Conservation (phyloP, 2,888 invertebrate species). For the Ommatoiulus sabulosus region DNA sequence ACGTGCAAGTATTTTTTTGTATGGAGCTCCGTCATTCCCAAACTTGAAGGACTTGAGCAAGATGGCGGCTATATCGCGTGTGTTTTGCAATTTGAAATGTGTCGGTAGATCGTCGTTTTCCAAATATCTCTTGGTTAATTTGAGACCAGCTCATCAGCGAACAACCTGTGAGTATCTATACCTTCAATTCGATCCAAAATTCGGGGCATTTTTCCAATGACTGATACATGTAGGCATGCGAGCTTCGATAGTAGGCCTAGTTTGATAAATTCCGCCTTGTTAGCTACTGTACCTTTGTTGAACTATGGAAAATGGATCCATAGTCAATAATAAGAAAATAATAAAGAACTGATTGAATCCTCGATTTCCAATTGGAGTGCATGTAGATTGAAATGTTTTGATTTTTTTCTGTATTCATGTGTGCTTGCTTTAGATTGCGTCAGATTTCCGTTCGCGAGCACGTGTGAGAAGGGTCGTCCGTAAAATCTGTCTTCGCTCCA, state of each 20-base stretch:
- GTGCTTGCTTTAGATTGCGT: background rate
- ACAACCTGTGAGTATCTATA: background rate
- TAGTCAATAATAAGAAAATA: background rate
- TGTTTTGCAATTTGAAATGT: background rate
- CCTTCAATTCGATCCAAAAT: background rate
- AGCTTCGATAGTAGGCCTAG: background rate
- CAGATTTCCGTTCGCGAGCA: background rate
- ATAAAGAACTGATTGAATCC: background rate
- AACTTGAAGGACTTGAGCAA: background rate
- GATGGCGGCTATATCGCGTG: conserved; percentile 1
- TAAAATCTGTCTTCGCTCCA: background rate
- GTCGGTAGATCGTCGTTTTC: background rate
- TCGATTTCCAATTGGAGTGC: background rate
- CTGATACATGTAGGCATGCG: background rate
- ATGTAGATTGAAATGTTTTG: too few relatives aligned
- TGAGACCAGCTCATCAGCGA: background rate
- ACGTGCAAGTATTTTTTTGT: background rate
- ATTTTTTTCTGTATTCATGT: too few relatives aligned
- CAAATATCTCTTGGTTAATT: background rate
- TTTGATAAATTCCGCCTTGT: background rate
- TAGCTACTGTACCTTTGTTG: background rate
- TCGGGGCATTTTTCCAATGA: background rate
- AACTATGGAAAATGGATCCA: background rate
- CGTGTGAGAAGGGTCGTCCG: background rate
- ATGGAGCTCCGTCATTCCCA: background rate